Base-by-base conservation (phyloP, 2,797 vertebrate species). In the Notoglanidium macrostoma region DNA sequence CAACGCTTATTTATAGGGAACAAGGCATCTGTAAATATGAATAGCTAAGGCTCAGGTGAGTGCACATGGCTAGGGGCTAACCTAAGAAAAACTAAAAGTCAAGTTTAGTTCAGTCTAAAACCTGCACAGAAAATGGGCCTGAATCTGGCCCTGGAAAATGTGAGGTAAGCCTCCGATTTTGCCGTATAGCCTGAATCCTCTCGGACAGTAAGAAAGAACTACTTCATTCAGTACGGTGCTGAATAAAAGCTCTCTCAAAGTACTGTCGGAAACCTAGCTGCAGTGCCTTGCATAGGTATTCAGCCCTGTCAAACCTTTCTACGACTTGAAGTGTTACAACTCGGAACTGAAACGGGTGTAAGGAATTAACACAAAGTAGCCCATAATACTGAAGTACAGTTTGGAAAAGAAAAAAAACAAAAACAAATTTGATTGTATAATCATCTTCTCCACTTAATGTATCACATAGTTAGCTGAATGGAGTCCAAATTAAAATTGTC, bases 11-110 rank as follows among this genome's bases (percentile, higher is more conserved):
- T 74, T 54, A 68, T 26, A 76, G 26, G 23, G 51, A 46, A 87
- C 70, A 77, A 84, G 61, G 82, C 54, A 63, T 19, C 26, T 57
- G 67, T 51, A 74, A 83, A 74, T 77, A 63, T 65, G 46, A 67
- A 70, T 29, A 70, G 63, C 51, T 46, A 79, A 70, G 72, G 81
- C 81, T 84, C 63, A 59, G 74, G 44, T 68, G 57, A 81, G 35
- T 81, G 35, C 78, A n/a, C 29, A 44, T 32, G 19, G 32, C 15
- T 55, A 32, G 74, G 78, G 78, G 78, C 61, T 82, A 6, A 63
- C 46, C 40, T 65, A 3, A 44, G 3, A 59, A 81, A 11, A 67
- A 29, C 59, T 29, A 9, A 67, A 51, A 12, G 57, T n/a, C 40
- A 67, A 21, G 61, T 51, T 49, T 67, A 83, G 44, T 83, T 67